These are phyloP conservation scores for Oenanthe oenanthe DNA, from an alignment of 2,113 vertebrate species.

Conservation along the genomic window DNA sequence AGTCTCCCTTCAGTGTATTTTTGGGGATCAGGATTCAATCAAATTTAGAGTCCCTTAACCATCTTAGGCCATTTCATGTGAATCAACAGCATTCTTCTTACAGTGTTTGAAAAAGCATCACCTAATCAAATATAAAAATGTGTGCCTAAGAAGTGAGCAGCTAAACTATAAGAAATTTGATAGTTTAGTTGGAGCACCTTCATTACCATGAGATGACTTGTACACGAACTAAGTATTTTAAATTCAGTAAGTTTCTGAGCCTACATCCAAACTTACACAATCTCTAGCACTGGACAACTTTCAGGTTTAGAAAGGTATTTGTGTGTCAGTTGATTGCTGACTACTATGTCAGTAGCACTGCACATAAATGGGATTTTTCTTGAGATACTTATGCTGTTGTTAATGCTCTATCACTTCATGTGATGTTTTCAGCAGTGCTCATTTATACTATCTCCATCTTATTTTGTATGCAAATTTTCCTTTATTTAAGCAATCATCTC, in stretches of 20 bases:
- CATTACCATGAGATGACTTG: neutral
- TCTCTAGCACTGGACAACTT: neutral
- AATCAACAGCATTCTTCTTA: neutral
- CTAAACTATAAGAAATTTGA: neutral
- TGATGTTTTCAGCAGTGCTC: slow-evolving; percentile 40
- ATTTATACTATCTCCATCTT: neutral
- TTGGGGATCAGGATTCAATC: neutral
- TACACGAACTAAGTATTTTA: neutral
- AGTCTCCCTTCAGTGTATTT: neutral
- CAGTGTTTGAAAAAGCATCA: neutral
- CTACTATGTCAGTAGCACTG: neutral
- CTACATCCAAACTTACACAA: neutral
- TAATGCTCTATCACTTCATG: neutral
- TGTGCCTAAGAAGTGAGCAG: neutral
- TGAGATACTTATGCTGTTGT: neutral
- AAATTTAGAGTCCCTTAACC: neutral
- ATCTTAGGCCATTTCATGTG: neutral
- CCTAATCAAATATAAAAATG: neutral
- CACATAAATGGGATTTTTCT: neutral
- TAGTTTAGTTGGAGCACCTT: neutral
- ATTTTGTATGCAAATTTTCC: slow-evolving; percentile 46
- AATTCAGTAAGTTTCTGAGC: neutral
- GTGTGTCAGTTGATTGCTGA: neutral
- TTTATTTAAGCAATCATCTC: slow-evolving; percentile 36
- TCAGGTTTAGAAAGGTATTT: neutral